Conservation (phyloP, 2,888 invertebrate species). For the Carcina quercana region DNA sequence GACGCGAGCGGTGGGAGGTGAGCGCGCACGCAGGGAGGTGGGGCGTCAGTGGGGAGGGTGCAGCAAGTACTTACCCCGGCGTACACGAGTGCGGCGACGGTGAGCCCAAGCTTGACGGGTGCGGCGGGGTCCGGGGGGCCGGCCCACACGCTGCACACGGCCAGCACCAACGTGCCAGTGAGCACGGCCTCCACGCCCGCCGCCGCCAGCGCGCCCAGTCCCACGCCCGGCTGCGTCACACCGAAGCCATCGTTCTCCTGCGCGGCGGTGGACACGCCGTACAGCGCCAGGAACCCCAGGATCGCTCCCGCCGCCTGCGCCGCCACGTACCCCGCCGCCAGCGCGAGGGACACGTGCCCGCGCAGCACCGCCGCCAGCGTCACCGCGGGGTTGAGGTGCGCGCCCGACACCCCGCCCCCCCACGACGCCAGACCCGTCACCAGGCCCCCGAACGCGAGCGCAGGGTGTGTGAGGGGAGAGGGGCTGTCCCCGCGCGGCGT, state of each 20-base stretch:
- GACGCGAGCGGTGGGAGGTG: background rate
- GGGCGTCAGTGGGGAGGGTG: background rate
- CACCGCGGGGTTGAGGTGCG: conserved; percentile 87
- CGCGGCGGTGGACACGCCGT: conserved; percentile 24
- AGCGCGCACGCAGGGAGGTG: background rate
- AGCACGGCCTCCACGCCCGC: conserved; percentile 35
- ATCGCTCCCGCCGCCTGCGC: conserved; percentile 45
- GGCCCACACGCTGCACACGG: conserved; percentile 43
- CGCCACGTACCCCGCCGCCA: conserved; percentile 34
- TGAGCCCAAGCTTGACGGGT: conserved; percentile 52
- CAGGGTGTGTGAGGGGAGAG: conserved; percentile 42
- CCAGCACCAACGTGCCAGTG: conserved; percentile 40
- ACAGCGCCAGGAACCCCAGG: conserved; percentile 40
- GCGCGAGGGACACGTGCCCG: conserved; percentile 45
- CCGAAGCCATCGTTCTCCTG: conserved; percentile 15
- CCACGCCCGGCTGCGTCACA: conserved; percentile 25
- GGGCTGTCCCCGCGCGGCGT: conserved; percentile 21
- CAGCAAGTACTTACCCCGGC: conserved; percentile 38
- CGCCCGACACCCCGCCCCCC: conserved; percentile 83
- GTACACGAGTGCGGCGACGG: conserved; percentile 51
- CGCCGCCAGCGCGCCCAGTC: conserved; percentile 24
- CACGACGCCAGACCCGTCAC: conserved; percentile 41
- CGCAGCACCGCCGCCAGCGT: conserved; percentile 77
- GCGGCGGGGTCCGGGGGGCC: conserved; percentile 36
- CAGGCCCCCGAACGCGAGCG: conserved; percentile 52